Percentiles rank a stretch among this genome's conserved stretches.
phyloP scores from a whole-genome alignment of 1,140 invertebrate genomes.

The Himalopsyche phryganea region DNA sequence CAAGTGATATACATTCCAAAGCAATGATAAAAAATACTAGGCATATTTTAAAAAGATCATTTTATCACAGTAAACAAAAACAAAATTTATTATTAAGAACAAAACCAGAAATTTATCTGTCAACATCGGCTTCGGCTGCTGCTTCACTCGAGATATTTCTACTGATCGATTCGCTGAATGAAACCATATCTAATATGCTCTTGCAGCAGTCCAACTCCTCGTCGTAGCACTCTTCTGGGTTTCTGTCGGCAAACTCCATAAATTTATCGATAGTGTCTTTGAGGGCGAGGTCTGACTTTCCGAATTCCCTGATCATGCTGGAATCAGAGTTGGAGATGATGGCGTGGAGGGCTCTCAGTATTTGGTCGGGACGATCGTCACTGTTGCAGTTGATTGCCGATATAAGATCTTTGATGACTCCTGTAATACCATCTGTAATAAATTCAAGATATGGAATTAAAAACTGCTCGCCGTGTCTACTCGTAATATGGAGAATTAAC shows the following conservation, averaged over 20 bases:
- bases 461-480: too few relatives aligned
- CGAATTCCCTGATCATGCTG: constrained; percentile 34
- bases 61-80: too few relatives aligned
- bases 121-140: not conserved
- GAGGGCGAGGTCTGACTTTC: constrained; percentile 35
- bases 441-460: too few relatives aligned
- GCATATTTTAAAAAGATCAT: too few relatives aligned
- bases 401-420: constrained; percentile 9
- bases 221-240: not conserved
- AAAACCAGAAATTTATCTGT: constrained; percentile 8
- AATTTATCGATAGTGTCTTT: constrained; percentile 35
- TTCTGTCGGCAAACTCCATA: constrained; percentile 10
- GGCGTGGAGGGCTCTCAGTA: constrained; percentile 10
- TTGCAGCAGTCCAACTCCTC: constrained; percentile 14
- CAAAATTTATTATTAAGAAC: too few relatives aligned
- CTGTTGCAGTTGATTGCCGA: constrained; percentile 2
- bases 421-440: not conserved
- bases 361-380: constrained; percentile 14
- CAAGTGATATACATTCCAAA: too few relatives aligned
- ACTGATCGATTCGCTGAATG: not conserved
- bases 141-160: not conserved
- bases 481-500: too few relatives aligned
- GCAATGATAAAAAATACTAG: too few relatives aligned
- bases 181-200: constrained; percentile 7
- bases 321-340: not conserved